phyloP scores from a whole-genome alignment of 2,113 vertebrate species.

The Odobenus rosmarus region DNA sequence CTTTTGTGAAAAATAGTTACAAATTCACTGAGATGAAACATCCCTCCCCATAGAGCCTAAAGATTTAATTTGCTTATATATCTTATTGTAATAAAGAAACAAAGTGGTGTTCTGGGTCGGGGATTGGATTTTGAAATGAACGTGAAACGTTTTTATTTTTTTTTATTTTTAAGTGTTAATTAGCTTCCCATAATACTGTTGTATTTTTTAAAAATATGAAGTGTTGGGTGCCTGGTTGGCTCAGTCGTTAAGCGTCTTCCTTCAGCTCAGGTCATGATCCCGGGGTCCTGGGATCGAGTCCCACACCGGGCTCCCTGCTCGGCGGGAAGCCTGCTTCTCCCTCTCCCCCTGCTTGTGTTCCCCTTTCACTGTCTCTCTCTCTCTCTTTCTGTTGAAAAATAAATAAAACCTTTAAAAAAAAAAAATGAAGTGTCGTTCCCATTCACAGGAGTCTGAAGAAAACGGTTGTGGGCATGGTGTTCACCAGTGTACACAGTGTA shows the following conservation, averaged over 20 bases:
- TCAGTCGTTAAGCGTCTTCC: too few relatives aligned
- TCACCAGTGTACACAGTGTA: not conserved
- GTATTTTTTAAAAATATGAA: not conserved
- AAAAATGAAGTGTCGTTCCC: not conserved
- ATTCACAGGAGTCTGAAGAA: not conserved
- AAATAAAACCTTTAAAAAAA: too few relatives aligned
- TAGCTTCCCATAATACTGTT: not conserved
- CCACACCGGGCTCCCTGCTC: too few relatives aligned
- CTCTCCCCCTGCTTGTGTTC: too few relatives aligned
- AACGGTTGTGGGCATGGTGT: not conserved
- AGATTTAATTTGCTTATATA: constrained; percentile 48
- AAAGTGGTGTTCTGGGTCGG: not conserved
- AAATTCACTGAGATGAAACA: constrained; percentile 65
- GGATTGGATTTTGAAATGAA: constrained; percentile 19
- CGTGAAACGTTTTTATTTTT: not conserved
- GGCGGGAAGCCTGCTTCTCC: too few relatives aligned
- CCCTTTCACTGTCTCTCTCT: too few relatives aligned
- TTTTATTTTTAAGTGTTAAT: constrained; percentile 27
- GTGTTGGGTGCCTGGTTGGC: too few relatives aligned
- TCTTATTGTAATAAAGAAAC: constrained; percentile 37
- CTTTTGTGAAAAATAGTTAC: constrained; percentile 58
- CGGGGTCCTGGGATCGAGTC: too few relatives aligned
- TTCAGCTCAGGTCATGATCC: too few relatives aligned
- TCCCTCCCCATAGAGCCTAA: constrained; percentile 51
- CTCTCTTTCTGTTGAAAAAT: too few relatives aligned